Evolutionary conservation across 2,113 vertebrate genomes (phyloP), one percentile per base, ranked within the genome.

Genomic region (Sus scrofa): DNA sequence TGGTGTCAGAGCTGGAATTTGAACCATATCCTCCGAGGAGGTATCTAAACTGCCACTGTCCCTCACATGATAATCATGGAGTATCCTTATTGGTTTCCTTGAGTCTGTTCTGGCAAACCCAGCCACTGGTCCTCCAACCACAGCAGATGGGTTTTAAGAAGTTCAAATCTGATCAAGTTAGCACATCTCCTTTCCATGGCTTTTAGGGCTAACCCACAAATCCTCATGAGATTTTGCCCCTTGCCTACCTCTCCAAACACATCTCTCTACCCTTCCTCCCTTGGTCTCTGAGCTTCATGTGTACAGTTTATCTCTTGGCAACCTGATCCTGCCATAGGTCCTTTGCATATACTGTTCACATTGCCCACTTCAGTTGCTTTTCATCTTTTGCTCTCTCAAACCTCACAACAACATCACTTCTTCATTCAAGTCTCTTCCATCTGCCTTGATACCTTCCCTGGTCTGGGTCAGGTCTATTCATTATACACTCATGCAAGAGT

Each of bases 91-190:
- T 52, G 74, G 7, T 15, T 58, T n/a, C n/a, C 18, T 44, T 18
- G 16, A 39, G 26, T 54, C 22, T 9, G 0, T 18, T 37, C 11
- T 37, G 68, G 22, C 32, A 10, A 4, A 14, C 60, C 52, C 19
- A 19, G 22, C 30, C 14, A 0, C 2, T 0, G 0, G 8, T 20
- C 58, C 54, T 37, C 39, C 6, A 16, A 73, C 63, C 7, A 4
- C 4, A 30, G 68, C 22, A 32, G 19, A 50, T 20, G 15, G 2
- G 6, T 16, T 79, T 56, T n/a, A 56, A 10, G 60, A 73, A 30
- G 20, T n/a, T 10, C 44, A 27, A 6, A 27, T 34, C 19, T 56
- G 34, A 63, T n/a, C 3, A 16, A 44, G n/a, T 12, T 18, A 39
- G 56, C 18, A 16, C 3, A 3, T 20, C 7, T 22, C 6, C 18